Evolutionary conservation across 2,113 vertebrate species (phyloP), one percentile per base, ranked within the genome.

Genomic region (Cyprinodon brontotheroides): DNA sequence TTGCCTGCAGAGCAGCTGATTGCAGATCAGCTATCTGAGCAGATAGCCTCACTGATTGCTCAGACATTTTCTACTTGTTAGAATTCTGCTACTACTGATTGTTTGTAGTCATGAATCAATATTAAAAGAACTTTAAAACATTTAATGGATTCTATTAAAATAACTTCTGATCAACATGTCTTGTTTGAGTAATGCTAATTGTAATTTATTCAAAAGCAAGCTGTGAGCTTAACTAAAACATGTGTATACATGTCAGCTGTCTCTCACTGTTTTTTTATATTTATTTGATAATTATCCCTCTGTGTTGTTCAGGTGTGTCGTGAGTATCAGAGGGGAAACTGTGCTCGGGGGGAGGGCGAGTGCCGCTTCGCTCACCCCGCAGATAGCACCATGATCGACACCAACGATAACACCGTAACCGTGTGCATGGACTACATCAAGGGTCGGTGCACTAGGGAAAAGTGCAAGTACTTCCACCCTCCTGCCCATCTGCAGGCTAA

Each of bases 391-490:
- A 99, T 99, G 98, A 97, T 99, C 9, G 98, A 99, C 91, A 98
- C 96, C 95, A 97, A 97, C 0, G 98, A 99, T 94, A 99, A 99
- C 94, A 99, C 97, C 0, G 98, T 99, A 87, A 99, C 98, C 0
- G 98, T 99, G 87, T 99, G 97, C 88, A 99, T 99, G 98, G 98
- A 99, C 94, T 99, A 97, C 94, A 99, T 99, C 93, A 99, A 99
- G 93, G 97, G 98, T 81, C 96, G 98, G 83, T 99, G 98, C 94
- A 97, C 97, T 77, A 93, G 98, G 92, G 98, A 99, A 95, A 99
- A 99, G 95, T 99, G 98, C 96, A 99, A 99, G 95, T 99, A 99
- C 87, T 99, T 99, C 65, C 98, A 99, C 82, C 98, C 98, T 53
- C 98, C 97, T 0, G 96, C 97, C 72, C 97, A 99, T 72, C 96